Evolutionary conservation across 2,113 vertebrate species (phyloP).

Genomic region (Alligator sinensis): DNA sequence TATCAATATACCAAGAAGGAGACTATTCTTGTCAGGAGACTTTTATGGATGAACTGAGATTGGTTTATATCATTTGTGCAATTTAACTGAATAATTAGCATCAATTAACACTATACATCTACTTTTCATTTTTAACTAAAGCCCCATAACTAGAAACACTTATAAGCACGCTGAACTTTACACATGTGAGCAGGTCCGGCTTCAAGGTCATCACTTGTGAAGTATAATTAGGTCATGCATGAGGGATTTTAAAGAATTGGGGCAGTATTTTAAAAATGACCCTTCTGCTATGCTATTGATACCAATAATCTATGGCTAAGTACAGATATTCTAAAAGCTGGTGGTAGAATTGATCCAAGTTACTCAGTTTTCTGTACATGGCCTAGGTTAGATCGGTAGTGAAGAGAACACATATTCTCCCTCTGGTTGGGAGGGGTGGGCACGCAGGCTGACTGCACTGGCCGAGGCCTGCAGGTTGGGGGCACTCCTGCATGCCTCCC

Average conservation of each 20-base stretch:
- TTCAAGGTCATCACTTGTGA: rapidly evolving
- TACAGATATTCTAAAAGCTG: too few species aligned
- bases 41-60: not conserved
- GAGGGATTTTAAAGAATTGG: not conserved
- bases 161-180: not conserved
- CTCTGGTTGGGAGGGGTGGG: too few species aligned
- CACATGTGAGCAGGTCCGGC: rapidly evolving
- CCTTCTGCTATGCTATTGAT: not conserved
- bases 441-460: too few species aligned
- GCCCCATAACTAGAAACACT: not conserved
- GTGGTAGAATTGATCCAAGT: too few species aligned
- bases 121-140: not conserved
- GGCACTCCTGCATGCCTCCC: too few species aligned
- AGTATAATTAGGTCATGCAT: not conserved
- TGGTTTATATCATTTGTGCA: not conserved
- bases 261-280: not conserved
- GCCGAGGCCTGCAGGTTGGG: too few species aligned
- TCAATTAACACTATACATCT: not conserved
- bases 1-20: rapidly evolving
- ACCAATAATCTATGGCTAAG: not conserved
- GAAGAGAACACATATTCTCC: too few species aligned
- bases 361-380: too few species aligned
- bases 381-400: too few species aligned
- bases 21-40: not conserved
- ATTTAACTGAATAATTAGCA: not conserved